These are phyloP conservation scores for Strongylocentrotus purpuratus DNA, from an alignment of 35 echinoderm and acorn worm genomes.

Conservation along the genomic window DNA sequence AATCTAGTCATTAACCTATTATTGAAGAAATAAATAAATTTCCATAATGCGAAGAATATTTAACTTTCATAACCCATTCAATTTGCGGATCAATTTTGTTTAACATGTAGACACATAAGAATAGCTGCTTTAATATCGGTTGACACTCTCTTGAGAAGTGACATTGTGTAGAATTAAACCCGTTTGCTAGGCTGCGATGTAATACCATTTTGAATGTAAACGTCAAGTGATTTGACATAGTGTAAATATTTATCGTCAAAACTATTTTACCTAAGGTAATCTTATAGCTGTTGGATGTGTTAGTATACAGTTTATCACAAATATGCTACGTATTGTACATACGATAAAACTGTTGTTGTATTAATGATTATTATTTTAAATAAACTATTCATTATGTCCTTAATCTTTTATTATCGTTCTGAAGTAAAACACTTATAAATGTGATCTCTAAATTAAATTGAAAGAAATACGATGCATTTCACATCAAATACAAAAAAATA, in stretches of 20 bases:
- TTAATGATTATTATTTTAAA: background rate
- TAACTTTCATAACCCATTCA: background rate
- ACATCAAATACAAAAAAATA: no score
- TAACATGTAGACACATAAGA: background rate
- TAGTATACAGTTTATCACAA: background rate
- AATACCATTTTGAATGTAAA: background rate
- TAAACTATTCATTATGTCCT: background rate
- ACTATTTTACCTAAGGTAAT: background rate
- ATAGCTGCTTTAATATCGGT: background rate
- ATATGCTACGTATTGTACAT: slow-evolving; percentile 12
- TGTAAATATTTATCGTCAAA: background rate
- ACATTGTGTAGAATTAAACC: background rate
- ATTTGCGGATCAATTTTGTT: no score
- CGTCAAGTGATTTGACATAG: background rate
- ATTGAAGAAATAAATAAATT: background rate
- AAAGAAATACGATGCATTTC: no score
- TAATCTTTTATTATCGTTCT: background rate
- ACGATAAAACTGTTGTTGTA: background rate
- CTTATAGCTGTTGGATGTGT: background rate
- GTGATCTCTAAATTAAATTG: background rate
- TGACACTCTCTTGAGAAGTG: background rate
- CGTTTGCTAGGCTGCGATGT: background rate
- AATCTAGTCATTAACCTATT: background rate
- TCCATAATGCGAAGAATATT: background rate
- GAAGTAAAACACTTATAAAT: background rate